Base-by-base conservation (phyloP, 1,140 invertebrate genomes). In the Catajapyx aquilonaris region DNA sequence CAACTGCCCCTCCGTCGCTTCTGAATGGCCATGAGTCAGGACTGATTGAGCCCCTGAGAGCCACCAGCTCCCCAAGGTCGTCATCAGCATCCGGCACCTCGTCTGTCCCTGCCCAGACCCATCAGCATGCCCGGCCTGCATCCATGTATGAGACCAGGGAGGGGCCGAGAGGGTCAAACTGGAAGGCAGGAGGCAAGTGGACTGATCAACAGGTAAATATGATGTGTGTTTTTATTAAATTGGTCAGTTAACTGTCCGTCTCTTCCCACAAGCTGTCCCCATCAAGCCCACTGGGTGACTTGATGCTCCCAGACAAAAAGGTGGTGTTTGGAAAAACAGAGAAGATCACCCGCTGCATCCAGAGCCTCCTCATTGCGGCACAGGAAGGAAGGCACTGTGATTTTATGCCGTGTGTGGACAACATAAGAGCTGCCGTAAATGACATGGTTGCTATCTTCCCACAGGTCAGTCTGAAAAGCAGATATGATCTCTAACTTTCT, bases 61-160 rank as follows among this genome's bases (percentile, higher is more conserved):
- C 7, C 23, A 9, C 13, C 13, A 28, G 13, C 23, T 28, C 7
- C 7, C 23, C 7, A 13, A 28, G 7, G 13, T 28, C 7, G 13
- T 28, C 13, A 13, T 4, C 40, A 38, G 30, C 19, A 9, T n/a
- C 20, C 36, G 13, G 28, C 23, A 20, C 3, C n/a, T 16, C 30
- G 34, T 30, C 38, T n/a, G 34, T 35, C 19, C 58, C 55, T 46
- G 46, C 53, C 3, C 41, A 48, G 16, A 34, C 41, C 16, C 19
- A 36, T 4, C 34, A 37, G 4, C 20, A 33, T 41, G 76, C 78
- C 50, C 60, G 80, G 49, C 80, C 80, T 44, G 75, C 73, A 43
- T 83, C 78, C 56, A 84, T 84, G 81, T 84, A 77, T 55, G 80
- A 84, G 56, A 69, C 78, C 40, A 66, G 78, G 46, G 69, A 81